phyloP scores from a whole-genome alignment of 2,113 vertebrate species.

The Lepus europaeus region DNA sequence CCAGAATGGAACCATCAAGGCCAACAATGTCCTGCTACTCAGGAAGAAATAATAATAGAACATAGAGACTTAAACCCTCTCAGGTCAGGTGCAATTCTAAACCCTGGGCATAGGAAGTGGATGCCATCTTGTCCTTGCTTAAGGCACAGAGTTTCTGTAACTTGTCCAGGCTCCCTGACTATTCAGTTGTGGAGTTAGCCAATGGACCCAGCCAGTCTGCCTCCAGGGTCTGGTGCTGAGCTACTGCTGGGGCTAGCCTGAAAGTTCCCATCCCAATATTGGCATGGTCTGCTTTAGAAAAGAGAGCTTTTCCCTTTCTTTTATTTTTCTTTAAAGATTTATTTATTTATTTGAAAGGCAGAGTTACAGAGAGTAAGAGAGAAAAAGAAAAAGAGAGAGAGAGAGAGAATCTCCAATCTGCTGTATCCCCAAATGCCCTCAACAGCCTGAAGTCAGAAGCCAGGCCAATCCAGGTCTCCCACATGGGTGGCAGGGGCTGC shows the following conservation, averaged over 20 bases:
- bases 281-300: background rate
- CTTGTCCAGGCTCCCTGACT: background rate
- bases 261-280: background rate
- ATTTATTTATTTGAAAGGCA: too few relatives aligned
- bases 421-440: too few relatives aligned
- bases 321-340: too few relatives aligned
- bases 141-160: background rate
- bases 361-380: too few relatives aligned
- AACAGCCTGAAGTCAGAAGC: too few relatives aligned
- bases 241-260: background rate
- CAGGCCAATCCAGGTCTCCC: too few relatives aligned
- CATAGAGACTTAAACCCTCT: conserved; percentile 6
- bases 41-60: conserved; percentile 61
- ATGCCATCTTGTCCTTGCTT: too few relatives aligned
- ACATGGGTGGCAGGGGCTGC: too few relatives aligned
- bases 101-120: background rate
- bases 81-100: background rate
- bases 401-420: too few relatives aligned
- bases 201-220: too few relatives aligned
- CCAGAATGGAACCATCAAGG: conserved; percentile 48
- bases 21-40: conserved; percentile 34
- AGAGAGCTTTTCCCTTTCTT: background rate
- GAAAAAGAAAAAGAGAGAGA: too few relatives aligned
- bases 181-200: background rate
- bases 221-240: background rate